These are phyloP conservation scores for Drosophila virilis DNA, from an alignment of 1,140 invertebrate species.

Conservation along the genomic window DNA sequence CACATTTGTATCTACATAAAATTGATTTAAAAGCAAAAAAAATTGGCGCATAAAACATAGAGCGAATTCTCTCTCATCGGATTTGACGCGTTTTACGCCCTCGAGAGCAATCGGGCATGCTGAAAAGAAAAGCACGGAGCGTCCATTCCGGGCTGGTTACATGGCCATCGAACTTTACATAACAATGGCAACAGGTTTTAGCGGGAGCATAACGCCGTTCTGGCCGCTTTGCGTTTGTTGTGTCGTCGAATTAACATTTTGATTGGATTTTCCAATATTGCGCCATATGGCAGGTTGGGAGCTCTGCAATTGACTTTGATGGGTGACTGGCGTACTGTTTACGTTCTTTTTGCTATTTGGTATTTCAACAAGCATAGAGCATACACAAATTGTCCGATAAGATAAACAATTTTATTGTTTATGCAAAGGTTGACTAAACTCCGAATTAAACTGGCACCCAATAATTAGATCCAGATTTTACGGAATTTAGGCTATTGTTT, in stretches of 20 bases:
- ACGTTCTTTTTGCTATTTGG: slow-evolving; percentile 19
- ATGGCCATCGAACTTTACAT: slow-evolving; percentile 42
- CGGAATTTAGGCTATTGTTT: slow-evolving; percentile 10
- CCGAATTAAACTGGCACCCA: background rate
- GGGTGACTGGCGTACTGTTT: slow-evolving; percentile 30
- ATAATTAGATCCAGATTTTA: background rate
- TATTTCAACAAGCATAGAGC: slow-evolving; percentile 4
- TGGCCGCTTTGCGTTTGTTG: slow-evolving; percentile 36
- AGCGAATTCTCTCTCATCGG: background rate
- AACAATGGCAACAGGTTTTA: slow-evolving; percentile 48
- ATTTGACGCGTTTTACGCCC: background rate
- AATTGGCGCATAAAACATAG: slow-evolving; percentile 27
- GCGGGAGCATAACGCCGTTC: slow-evolving; percentile 20
- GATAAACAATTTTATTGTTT: slow-evolving; percentile 36
- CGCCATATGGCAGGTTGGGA: slow-evolving; percentile 66
- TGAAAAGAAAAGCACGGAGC: background rate
- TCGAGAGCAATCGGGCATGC: background rate
- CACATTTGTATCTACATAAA: slow-evolving; percentile 50
- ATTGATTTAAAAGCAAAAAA: slow-evolving; percentile 36
- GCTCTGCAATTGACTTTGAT: slow-evolving; percentile 16
- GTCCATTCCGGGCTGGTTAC: slow-evolving; percentile 11
- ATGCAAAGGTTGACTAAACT: background rate
- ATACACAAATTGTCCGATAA: slow-evolving; percentile 30
- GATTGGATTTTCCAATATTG: slow-evolving; percentile 83
- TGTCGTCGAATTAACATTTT: slow-evolving; percentile 76